A percentile compares a stretch with the other conserved stretches of the same genome.
These are phyloP conservation scores for Calliopsis andreniformis DNA, from an alignment of 1,140 invertebrate species.

Conservation along the genomic window DNA sequence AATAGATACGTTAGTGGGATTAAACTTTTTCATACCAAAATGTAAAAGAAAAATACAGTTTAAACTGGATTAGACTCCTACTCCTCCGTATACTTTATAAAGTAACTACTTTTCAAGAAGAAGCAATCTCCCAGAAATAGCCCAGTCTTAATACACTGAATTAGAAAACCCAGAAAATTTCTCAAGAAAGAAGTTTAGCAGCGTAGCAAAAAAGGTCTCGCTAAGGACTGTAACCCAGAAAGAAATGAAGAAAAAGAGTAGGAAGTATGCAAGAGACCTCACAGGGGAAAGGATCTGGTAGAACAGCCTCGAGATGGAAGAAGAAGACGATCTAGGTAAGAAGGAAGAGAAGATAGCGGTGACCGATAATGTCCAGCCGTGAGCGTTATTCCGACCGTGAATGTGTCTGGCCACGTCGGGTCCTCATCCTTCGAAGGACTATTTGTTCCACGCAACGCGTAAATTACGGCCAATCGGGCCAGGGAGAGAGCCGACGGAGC, in stretches of 20 bases:
- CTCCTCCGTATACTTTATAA: too few species aligned
- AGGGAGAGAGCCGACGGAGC: conserved; percentile 14
- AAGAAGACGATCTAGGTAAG: neutral
- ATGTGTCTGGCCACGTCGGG: conserved; percentile 50
- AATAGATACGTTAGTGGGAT: too few species aligned
- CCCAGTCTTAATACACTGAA: neutral
- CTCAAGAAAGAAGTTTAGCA: too few species aligned
- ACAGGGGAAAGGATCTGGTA: neutral
- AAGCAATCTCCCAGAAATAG: too few species aligned
- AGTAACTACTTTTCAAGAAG: too few species aligned
- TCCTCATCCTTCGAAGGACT: conserved; percentile 60
- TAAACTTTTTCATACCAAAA: too few species aligned
- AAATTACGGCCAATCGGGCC: conserved; percentile 62
- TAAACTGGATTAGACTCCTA: too few species aligned
- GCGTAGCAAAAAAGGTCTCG: too few species aligned
- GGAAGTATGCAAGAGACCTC: neutral
- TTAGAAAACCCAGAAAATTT: too few species aligned
- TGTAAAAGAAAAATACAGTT: too few species aligned
- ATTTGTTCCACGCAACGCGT: conserved; percentile 68
- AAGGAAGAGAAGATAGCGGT: conserved; percentile 36
- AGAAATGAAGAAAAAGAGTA: neutral
- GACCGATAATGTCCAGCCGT: conserved; percentile 61
- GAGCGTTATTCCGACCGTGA: conserved; percentile 59
- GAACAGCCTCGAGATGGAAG: neutral
- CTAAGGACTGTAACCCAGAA: neutral